phyloP scores from a whole-genome alignment of 2,797 vertebrate genomes.

The Hirundo rustica region DNA sequence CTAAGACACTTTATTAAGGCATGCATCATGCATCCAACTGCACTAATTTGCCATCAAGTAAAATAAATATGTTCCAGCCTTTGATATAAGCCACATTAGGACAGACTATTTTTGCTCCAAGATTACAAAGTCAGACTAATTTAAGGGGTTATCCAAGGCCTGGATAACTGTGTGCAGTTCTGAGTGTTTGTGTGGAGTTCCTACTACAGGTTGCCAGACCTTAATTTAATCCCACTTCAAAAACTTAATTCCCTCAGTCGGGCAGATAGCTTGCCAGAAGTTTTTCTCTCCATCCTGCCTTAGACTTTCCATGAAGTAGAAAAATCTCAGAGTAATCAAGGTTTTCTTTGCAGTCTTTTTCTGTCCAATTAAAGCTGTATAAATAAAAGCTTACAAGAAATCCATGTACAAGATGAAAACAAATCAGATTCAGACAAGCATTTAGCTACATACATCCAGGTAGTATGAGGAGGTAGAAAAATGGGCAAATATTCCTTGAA shows the following conservation, averaged over 20 bases:
- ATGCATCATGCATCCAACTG: neutral
- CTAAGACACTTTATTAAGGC: neutral
- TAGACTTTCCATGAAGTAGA: neutral
- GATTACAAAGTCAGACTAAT: constrained; percentile 29
- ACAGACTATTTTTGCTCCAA: constrained; percentile 6
- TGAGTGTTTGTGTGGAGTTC: neutral
- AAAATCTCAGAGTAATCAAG: neutral
- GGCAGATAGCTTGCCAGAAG: constrained; percentile 5
- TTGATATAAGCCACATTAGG: constrained; percentile 58
- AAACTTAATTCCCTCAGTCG: constrained; percentile 4
- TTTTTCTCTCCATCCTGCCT: neutral
- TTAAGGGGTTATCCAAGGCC: constrained; percentile 41
- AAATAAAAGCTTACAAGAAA: neutral
- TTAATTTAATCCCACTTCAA: constrained; percentile 31
- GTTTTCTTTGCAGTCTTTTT: neutral
- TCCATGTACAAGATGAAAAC: neutral
- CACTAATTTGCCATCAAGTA: neutral
- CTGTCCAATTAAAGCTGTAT: neutral
- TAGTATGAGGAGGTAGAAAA: neutral
- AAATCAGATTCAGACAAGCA: neutral
- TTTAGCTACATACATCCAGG: neutral
- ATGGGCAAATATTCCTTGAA: neutral
- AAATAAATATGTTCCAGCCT: constrained; percentile 19
- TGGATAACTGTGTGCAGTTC: neutral
- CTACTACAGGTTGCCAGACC: constrained; percentile 23